Evolutionary conservation across 2,113 vertebrate species (phyloP).

Genomic region (Varanus komodoensis): DNA sequence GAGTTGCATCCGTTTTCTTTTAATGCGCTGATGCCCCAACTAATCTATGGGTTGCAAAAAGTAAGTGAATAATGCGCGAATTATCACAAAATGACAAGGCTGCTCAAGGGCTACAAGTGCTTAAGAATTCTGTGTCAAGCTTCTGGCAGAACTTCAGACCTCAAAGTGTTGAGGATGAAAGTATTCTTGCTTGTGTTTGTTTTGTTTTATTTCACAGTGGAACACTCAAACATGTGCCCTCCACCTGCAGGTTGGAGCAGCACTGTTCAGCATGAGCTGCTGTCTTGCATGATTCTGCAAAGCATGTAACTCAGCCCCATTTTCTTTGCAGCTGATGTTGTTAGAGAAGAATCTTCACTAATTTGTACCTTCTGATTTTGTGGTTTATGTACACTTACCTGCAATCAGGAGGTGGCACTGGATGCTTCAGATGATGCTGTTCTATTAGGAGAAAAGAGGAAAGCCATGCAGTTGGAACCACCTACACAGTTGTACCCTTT

Average conservation of each 20-base stretch:
- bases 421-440: too few relatives aligned
- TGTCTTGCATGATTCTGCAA: neutral
- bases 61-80: neutral
- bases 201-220: neutral
- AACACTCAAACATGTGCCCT: neutral
- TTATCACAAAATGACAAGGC: neutral
- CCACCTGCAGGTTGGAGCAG: neutral
- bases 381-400: too few relatives aligned
- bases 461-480: neutral
- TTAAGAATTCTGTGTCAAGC: neutral
- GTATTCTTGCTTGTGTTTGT: neutral
- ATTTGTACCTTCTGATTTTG: neutral
- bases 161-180: too few relatives aligned
- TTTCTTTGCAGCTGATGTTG: neutral
- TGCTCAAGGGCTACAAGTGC: neutral
- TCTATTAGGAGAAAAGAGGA: neutral
- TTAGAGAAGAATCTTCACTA: neutral
- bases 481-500: neutral
- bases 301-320: neutral
- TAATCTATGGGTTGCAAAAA: neutral
- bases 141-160: neutral
- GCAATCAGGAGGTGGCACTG: too few relatives aligned
- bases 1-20: neutral
- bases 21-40: neutral
- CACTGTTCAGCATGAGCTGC: too few relatives aligned